A percentile compares a stretch with the other conserved stretches of the same genome.
These are phyloP conservation scores for Pseudachorutes palmiensis DNA, from an alignment of 1,140 invertebrate species.

Conservation along the genomic window DNA sequence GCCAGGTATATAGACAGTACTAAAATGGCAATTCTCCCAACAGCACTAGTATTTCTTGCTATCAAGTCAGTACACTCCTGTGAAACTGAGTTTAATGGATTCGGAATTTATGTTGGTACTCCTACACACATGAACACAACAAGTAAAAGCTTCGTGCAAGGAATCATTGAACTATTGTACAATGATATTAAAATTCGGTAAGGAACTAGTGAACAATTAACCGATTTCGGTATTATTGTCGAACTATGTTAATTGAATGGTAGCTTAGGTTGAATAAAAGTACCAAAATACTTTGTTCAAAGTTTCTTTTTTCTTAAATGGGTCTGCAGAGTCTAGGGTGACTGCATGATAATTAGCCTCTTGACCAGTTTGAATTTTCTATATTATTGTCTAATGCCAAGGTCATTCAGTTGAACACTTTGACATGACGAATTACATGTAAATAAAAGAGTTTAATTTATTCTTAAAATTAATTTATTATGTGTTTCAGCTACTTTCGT, in stretches of 20 bases:
- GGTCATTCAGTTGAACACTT: too few relatives aligned
- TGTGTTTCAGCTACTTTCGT: slow-evolving; percentile 19
- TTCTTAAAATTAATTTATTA: neutral
- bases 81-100: neutral
- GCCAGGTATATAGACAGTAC: too few relatives aligned
- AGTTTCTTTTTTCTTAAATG: neutral
- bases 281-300: neutral
- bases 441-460: neutral
- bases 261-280: neutral
- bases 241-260: neutral
- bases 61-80: too few relatives aligned
- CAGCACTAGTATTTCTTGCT: too few relatives aligned
- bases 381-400: too few relatives aligned
- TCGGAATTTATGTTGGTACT: slow-evolving; percentile 1
- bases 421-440: neutral
- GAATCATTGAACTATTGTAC: slow-evolving; percentile 1
- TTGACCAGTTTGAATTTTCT: too few relatives aligned
- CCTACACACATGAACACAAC: neutral
- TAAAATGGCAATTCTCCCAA: too few relatives aligned
- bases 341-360: too few relatives aligned
- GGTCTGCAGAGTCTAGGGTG: too few relatives aligned
- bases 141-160: neutral
- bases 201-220: neutral
- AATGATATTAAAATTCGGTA: neutral
- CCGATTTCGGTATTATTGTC: neutral